Percentiles rank a stretch among this genome's conserved stretches.
Conservation (phyloP, 2,888 invertebrate species). For the Spisula solida region DNA sequence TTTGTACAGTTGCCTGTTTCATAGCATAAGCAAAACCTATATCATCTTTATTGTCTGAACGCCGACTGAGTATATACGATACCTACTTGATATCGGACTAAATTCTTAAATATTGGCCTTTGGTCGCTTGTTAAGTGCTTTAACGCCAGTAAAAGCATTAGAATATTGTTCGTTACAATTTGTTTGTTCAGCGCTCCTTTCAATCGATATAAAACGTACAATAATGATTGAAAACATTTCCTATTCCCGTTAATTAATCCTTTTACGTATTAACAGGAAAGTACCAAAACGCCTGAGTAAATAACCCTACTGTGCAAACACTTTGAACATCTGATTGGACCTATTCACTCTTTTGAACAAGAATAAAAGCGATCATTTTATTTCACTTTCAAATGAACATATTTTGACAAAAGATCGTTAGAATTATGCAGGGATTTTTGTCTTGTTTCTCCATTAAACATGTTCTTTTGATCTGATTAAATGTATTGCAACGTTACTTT, state of each 20-base stretch:
- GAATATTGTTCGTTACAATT: not conserved
- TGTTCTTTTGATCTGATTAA: slow-evolving; percentile 12
- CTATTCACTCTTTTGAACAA: slow-evolving; percentile 3
- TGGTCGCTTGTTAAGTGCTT: not conserved
- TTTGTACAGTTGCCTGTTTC: not conserved
- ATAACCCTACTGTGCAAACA: not conserved
- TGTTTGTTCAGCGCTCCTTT: not conserved
- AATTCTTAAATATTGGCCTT: not conserved
- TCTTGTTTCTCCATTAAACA: not conserved
- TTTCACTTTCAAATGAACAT: slow-evolving; percentile 41
- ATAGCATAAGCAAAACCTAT: not conserved
- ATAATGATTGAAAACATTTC: slow-evolving; percentile 1
- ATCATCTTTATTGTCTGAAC: not conserved
- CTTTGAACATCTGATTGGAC: slow-evolving; percentile 14
- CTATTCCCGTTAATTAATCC: slow-evolving; percentile 13
- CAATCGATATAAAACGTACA: slow-evolving; percentile 15
- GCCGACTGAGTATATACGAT: not conserved
- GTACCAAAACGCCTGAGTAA: slow-evolving; percentile 36
- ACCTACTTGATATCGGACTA: not conserved
- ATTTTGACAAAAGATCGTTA: slow-evolving; percentile 18
- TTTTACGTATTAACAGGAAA: slow-evolving; percentile 26
- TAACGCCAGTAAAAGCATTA: not conserved
- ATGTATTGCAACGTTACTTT: not conserved
- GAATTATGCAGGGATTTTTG: slow-evolving; percentile 22
- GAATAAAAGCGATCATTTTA: slow-evolving; percentile 18